Percentiles rank a stretch among this genome's conserved stretches.
Conservation (phyloP, 2,113 vertebrate genomes). For the Pachyramphus minor region DNA sequence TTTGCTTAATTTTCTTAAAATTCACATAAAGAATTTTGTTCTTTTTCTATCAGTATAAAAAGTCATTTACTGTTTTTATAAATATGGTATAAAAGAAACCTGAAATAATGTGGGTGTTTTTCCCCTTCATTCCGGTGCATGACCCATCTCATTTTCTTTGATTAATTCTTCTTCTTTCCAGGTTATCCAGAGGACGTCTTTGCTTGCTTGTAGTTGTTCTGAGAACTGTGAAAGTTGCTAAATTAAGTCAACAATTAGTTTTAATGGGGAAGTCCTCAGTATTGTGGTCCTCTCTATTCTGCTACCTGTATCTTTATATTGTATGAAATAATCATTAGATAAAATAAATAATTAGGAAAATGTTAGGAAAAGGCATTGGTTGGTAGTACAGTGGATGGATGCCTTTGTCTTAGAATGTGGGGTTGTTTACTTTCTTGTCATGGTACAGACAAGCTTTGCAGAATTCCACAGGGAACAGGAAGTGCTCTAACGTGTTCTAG, state of each 20-base stretch:
- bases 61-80: background rate
- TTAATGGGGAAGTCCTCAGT: background rate
- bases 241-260: background rate
- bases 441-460: background rate
- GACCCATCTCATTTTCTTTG: background rate
- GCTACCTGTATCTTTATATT: background rate
- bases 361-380: background rate
- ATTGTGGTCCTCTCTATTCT: background rate
- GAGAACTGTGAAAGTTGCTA: background rate
- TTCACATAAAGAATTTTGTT: background rate
- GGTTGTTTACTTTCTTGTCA: background rate
- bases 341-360: background rate
- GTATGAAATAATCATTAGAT: background rate
- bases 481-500: background rate
- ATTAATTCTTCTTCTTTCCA: background rate
- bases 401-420: background rate
- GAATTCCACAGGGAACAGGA: background rate
- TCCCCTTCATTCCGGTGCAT: background rate
- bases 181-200: background rate
- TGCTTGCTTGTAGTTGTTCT: background rate
- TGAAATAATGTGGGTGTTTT: background rate
- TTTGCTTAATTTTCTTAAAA: background rate
- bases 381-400: background rate
- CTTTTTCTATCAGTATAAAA: background rate
- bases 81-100: background rate